phyloP scores from a whole-genome alignment of 2,797 vertebrate genomes.

The Pseudochirops corinnae region DNA sequence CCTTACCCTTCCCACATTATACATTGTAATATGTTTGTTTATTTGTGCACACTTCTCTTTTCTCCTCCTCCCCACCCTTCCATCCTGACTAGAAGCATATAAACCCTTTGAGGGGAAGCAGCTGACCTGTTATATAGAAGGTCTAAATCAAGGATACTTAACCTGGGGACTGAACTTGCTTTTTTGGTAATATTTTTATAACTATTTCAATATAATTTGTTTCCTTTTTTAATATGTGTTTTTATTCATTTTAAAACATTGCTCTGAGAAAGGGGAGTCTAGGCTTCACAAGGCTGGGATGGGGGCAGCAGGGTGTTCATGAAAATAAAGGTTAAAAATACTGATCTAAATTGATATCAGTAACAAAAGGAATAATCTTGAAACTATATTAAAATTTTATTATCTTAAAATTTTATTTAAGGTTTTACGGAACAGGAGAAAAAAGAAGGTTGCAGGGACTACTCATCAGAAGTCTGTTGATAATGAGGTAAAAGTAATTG shows the following conservation, averaged over 20 bases:
- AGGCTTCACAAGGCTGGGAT: not conserved
- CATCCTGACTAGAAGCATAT: not conserved
- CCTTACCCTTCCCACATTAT: not conserved
- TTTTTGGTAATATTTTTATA: not conserved
- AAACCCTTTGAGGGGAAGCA: not conserved
- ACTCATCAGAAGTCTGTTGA: conserved; percentile 25
- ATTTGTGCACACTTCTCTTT: not conserved
- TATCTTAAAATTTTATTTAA: conserved; percentile 51
- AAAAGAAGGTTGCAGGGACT: not conserved
- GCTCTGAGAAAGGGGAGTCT: not conserved
- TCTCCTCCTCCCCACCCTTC: not conserved
- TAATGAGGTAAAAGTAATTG: conserved; percentile 47
- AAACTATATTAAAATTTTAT: conserved; percentile 15
- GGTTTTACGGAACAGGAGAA: conserved; percentile 52
- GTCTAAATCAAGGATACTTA: not conserved
- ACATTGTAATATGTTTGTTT: not conserved
- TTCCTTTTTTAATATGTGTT: not conserved
- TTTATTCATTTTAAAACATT: not conserved
- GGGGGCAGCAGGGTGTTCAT: not conserved
- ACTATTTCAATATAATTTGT: not conserved
- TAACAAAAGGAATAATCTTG: not conserved
- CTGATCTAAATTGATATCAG: not conserved
- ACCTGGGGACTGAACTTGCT: not conserved
- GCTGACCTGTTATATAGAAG: not conserved
- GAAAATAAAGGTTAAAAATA: not conserved